phyloP scores from a whole-genome alignment of 37 sponge, comb jelly and placozoan genomes.

The Oscarella lobularis region DNA sequence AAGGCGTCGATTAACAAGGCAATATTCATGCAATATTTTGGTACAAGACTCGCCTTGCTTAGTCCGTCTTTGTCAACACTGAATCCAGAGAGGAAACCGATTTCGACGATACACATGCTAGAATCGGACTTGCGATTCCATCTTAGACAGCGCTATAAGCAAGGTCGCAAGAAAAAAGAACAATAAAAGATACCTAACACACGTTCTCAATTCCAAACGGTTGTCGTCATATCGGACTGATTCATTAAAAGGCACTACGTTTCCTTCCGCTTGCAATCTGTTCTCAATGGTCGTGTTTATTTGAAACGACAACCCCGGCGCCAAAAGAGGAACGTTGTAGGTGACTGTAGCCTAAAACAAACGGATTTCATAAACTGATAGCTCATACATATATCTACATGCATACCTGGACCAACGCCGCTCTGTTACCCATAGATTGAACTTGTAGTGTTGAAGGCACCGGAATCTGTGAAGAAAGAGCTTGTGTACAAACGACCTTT shows the following conservation, averaged over 20 bases:
- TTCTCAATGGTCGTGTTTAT: background rate
- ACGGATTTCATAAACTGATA: background rate
- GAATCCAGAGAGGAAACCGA: background rate
- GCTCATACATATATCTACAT: background rate
- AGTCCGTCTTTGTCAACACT: background rate
- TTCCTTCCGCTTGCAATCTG: too few relatives aligned
- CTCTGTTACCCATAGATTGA: background rate
- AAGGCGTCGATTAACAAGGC: background rate
- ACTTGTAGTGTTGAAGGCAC: background rate
- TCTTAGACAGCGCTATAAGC: too few relatives aligned
- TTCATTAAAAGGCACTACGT: too few relatives aligned
- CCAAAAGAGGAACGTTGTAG: background rate
- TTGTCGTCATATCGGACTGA: background rate
- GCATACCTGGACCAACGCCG: too few relatives aligned
- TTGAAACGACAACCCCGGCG: background rate
- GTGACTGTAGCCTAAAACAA: background rate
- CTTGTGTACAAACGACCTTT: too few relatives aligned
- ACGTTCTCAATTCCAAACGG: background rate
- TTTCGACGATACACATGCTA: background rate
- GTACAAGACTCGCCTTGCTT: background rate
- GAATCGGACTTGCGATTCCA: too few relatives aligned
- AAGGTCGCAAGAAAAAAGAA: too few relatives aligned
- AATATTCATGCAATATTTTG: background rate
- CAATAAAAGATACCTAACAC: background rate
- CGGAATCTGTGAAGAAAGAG: background rate